Percentiles rank a stretch among this genome's conserved stretches.
These are phyloP conservation scores for Donacobius atricapilla DNA, from an alignment of 2,113 vertebrate genomes.

Conservation along the genomic window DNA sequence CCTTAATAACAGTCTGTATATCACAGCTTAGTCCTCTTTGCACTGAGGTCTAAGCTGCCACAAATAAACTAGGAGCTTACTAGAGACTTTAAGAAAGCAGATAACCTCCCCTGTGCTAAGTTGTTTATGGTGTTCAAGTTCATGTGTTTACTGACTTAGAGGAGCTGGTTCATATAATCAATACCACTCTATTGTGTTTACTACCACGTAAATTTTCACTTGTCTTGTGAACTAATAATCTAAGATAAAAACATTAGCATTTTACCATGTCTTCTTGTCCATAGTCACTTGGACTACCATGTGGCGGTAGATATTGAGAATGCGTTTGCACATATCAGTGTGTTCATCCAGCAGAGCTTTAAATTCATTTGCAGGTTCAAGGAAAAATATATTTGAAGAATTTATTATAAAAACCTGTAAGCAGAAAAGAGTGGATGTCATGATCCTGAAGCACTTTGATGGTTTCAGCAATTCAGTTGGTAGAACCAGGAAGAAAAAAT, in stretches of 20 bases:
- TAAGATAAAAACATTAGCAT: constrained; percentile 2
- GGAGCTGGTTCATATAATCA: background rate
- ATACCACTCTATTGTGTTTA: background rate
- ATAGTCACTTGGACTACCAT: constrained; percentile 98
- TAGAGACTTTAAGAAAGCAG: background rate
- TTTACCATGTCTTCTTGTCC: constrained; percentile 99
- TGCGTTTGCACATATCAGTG: constrained; percentile 98
- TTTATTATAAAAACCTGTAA: constrained; percentile 94
- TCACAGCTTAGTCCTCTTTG: background rate
- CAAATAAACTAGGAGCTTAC: background rate
- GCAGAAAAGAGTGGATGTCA: constrained; percentile 8
- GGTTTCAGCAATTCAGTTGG: background rate
- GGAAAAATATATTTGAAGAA: constrained; percentile 93
- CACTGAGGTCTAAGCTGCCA: background rate
- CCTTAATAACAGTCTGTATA: background rate
- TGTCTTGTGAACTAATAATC: background rate
- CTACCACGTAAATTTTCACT: background rate
- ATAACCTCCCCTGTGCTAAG: background rate
- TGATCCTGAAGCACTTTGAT: background rate
- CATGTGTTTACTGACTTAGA: background rate
- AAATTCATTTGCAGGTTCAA: constrained; percentile 96
- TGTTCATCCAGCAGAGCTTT: constrained; percentile 93
- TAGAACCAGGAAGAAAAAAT: background rate
- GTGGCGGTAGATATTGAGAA: constrained; percentile 98
- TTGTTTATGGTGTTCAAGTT: background rate